phyloP scores from a whole-genome alignment of 1,140 invertebrate species.

The Ctenoplectra terminalis region DNA sequence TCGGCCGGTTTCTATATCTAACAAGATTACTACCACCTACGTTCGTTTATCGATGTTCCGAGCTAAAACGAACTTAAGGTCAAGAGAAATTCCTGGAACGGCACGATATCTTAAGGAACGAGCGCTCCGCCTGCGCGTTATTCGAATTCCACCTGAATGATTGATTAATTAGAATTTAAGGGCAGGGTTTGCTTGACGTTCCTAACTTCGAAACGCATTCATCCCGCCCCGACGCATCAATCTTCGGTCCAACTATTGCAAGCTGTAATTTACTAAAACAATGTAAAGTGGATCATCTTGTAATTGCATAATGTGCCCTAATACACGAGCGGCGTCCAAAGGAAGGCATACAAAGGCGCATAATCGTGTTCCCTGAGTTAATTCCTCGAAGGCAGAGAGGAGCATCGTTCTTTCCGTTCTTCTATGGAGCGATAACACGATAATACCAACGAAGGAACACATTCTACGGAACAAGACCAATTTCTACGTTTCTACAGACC shows the following conservation, averaged over 20 bases:
- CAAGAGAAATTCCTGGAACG: not conserved
- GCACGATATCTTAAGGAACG: not conserved
- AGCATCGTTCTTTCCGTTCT: not conserved
- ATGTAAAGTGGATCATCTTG: conserved; percentile 12
- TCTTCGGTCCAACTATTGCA: conserved; percentile 2
- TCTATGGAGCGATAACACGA: conserved; percentile 54
- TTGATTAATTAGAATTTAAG: not conserved
- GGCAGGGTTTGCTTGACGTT: conserved; percentile 10
- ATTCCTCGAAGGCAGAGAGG: conserved; percentile 12
- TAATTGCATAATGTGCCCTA: not conserved
- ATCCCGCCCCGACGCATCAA: conserved; percentile 1
- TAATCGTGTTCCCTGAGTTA: conserved; percentile 25
- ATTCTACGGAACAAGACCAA: conserved; percentile 20
- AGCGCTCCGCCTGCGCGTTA: not conserved
- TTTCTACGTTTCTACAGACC: conserved; percentile 35
- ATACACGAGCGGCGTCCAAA: too few species aligned
- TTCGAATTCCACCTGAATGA: not conserved
- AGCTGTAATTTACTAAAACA: conserved; percentile 31
- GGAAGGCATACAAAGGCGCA: not conserved
- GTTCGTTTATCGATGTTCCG: too few species aligned
- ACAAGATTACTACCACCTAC: too few species aligned
- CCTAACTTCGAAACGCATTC: conserved; percentile 22
- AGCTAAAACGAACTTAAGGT: not conserved
- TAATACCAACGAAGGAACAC: conserved; percentile 27
- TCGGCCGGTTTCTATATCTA: too few species aligned